phyloP scores from a whole-genome alignment of 2,113 vertebrate genomes.

The Mormoops blainvillei region DNA sequence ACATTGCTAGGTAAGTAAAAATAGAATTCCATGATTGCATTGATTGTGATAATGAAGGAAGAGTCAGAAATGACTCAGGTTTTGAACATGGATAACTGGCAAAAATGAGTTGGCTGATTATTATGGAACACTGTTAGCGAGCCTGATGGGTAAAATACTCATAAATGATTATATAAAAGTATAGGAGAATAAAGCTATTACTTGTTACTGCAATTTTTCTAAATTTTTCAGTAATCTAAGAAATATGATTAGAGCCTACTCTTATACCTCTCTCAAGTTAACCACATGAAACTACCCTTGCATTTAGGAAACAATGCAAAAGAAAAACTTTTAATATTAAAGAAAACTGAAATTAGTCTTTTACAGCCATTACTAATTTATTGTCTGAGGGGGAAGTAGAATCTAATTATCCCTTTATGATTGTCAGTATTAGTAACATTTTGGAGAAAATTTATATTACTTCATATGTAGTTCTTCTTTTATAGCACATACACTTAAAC shows the following conservation, averaged over 20 bases:
- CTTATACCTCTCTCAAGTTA: not conserved
- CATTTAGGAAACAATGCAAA: not conserved
- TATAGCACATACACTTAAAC: not conserved
- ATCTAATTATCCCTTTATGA: not conserved
- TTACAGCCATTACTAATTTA: not conserved
- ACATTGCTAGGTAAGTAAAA: not conserved
- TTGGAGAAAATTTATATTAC: not conserved
- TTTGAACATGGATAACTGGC: not conserved
- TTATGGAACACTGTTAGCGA: not conserved
- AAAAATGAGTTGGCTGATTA: constrained; percentile 24
- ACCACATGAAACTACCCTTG: not conserved
- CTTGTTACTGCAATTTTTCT: constrained; percentile 21
- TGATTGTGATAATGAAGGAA: not conserved
- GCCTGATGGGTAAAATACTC: not conserved
- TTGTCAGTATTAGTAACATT: not conserved
- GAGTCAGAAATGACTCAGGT: not conserved
- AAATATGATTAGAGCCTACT: not conserved
- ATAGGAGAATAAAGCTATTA: not conserved
- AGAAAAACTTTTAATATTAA: constrained; percentile 22
- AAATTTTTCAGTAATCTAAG: constrained; percentile 14
- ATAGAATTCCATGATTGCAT: not conserved
- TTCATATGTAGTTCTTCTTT: not conserved
- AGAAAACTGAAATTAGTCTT: not conserved
- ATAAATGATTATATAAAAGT: constrained; percentile 27
- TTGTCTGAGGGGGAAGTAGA: not conserved